Evolutionary conservation across 2,888 invertebrate genomes (phyloP).

Genomic region (Eulithis prunata): DNA sequence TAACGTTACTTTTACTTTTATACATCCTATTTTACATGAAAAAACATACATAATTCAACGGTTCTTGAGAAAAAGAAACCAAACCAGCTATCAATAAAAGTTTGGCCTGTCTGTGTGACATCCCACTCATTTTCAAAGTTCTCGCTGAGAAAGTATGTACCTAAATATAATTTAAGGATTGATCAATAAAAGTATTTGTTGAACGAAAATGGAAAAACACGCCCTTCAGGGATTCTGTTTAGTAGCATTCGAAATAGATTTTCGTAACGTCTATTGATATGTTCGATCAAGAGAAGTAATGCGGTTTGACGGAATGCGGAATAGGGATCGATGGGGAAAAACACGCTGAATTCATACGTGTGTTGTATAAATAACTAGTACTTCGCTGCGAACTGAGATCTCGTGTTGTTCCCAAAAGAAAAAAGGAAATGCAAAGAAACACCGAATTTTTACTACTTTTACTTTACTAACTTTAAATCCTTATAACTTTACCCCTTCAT

Average conservation of each 20-base stretch:
- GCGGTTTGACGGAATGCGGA: slow-evolving; percentile 38
- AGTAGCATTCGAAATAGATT: slow-evolving; percentile 41
- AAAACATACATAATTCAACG: neutral
- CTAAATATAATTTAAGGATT: slow-evolving; percentile 12
- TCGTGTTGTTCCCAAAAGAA: no score
- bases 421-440: no score
- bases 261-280: slow-evolving; percentile 35
- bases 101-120: slow-evolving; percentile 4
- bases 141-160: slow-evolving; percentile 4
- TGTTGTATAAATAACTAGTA: slow-evolving; percentile 1
- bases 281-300: slow-evolving; percentile 38
- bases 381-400: no score
- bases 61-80: neutral
- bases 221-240: slow-evolving; percentile 32
- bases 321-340: slow-evolving; percentile 19
- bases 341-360: slow-evolving; percentile 14
- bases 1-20: neutral
- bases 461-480: no score
- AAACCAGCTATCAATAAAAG: slow-evolving; percentile 3
- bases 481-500: no score
- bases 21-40: neutral
- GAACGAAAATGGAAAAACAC: slow-evolving; percentile 31
- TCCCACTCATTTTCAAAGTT: slow-evolving; percentile 2
- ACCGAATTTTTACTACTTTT: no score
- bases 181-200: slow-evolving; percentile 4